Percentiles rank a stretch among this genome's conserved stretches.
Conservation (phyloP, 2,888 invertebrate species). For the Apoda limacodes region DNA sequence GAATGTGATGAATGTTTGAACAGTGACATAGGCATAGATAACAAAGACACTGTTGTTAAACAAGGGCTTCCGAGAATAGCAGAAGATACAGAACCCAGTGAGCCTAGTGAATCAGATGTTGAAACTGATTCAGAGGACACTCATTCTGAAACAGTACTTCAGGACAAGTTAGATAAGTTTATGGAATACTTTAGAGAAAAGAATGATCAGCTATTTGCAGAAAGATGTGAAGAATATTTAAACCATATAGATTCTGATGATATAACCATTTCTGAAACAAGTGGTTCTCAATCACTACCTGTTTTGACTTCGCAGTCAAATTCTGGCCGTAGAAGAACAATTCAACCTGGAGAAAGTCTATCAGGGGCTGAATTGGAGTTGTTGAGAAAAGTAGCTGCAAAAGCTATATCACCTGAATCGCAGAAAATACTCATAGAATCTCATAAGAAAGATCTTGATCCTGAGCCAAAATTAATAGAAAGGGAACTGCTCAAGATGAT, state of each 20-base stretch:
- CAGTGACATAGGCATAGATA: conserved; percentile 59
- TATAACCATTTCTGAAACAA: conserved; percentile 61
- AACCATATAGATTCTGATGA: conserved; percentile 64
- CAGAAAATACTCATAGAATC: conserved; percentile 68
- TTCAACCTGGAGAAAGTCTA: conserved; percentile 72
- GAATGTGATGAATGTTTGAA: conserved; percentile 88
- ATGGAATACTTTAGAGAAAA: conserved; percentile 79
- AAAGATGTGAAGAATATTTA: conserved; percentile 72
- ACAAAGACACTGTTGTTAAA: conserved; percentile 46
- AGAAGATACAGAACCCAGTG: conserved; percentile 70
- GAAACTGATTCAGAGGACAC: conserved; percentile 71
- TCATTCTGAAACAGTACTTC: conserved; percentile 74
- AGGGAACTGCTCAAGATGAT: conserved; percentile 65
- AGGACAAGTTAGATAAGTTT: conserved; percentile 77
- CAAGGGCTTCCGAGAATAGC: conserved; percentile 61
- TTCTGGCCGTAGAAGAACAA: conserved; percentile 66
- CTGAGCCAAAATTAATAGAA: conserved; percentile 66
- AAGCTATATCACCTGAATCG: conserved; percentile 63
- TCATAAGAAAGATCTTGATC: conserved; percentile 63
- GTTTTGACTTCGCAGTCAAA: conserved; percentile 61
- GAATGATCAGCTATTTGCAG: conserved; percentile 75
- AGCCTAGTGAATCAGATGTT: conserved; percentile 71
- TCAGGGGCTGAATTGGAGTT: conserved; percentile 71
- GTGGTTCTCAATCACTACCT: conserved; percentile 60
- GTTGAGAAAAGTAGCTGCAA: conserved; percentile 70